Conservation (phyloP, 2,113 vertebrate species). For the Alouatta palliata region DNA sequence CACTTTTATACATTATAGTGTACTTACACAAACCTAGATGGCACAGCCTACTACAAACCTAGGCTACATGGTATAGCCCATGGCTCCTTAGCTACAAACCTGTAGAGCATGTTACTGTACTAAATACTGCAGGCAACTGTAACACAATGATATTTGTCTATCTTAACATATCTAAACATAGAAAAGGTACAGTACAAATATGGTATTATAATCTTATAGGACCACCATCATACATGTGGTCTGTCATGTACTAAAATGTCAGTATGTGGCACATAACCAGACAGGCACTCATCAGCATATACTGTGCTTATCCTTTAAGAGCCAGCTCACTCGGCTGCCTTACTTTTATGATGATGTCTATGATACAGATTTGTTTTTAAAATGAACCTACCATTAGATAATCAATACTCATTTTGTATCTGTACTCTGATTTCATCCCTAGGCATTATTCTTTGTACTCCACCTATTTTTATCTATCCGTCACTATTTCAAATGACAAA, state of each 20-base stretch:
- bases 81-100: background rate
- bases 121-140: background rate
- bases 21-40: background rate
- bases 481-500: background rate
- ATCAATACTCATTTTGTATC: background rate
- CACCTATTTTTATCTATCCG: background rate
- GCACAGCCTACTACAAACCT: background rate
- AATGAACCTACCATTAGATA: background rate
- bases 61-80: background rate
- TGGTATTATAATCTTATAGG: background rate
- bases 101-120: background rate
- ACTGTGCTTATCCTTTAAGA: background rate
- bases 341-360: background rate
- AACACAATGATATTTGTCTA: background rate
- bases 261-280: background rate
- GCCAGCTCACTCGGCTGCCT: background rate
- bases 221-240: background rate
- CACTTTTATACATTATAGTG: background rate
- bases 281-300: background rate
- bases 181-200: background rate
- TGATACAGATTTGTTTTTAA: background rate
- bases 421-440: background rate
- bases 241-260: background rate
- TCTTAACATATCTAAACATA: background rate
- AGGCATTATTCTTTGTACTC: background rate